Evolutionary conservation across 1,140 invertebrate genomes (phyloP).

Genomic region (Campoletis sonorensis): DNA sequence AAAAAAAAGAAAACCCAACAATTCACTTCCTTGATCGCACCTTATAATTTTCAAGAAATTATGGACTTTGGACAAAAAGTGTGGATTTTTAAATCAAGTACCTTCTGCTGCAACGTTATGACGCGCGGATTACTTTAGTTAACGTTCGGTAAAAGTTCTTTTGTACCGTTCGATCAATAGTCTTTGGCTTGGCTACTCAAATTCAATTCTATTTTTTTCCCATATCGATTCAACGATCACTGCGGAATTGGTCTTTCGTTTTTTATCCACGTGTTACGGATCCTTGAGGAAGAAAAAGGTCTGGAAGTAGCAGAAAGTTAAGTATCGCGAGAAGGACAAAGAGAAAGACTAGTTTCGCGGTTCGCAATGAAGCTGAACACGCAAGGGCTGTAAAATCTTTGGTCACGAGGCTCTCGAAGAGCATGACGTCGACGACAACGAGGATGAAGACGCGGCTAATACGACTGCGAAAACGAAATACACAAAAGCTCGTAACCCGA

Average conservation of each 20-base stretch:
- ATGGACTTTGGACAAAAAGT: too few relatives aligned
- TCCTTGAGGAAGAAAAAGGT: neutral
- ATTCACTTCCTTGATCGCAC: too few relatives aligned
- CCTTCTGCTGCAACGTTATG: too few relatives aligned
- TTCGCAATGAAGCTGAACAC: conserved; percentile 53
- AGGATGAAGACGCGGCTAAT: conserved; percentile 33
- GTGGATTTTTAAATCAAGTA: too few relatives aligned
- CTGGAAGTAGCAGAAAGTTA: neutral
- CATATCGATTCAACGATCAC: neutral
- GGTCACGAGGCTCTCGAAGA: conserved; percentile 21
- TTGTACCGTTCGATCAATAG: too few relatives aligned
- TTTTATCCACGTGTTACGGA: neutral
- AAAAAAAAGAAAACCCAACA: too few relatives aligned
- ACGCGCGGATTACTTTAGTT: too few relatives aligned
- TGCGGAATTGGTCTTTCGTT: neutral
- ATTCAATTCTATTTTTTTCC: neutral
- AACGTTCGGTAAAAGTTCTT: too few relatives aligned
- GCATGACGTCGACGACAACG: conserved; percentile 15
- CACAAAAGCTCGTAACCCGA: neutral
- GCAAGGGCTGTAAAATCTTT: conserved; percentile 55
- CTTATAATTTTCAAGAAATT: too few relatives aligned
- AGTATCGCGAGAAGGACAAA: neutral
- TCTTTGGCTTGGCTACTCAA: too few relatives aligned
- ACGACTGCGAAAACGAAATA: conserved; percentile 37
- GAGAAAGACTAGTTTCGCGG: conserved; percentile 45